Evolutionary conservation across 2,888 invertebrate genomes (phyloP).

Genomic region (Meteorus colon): DNA sequence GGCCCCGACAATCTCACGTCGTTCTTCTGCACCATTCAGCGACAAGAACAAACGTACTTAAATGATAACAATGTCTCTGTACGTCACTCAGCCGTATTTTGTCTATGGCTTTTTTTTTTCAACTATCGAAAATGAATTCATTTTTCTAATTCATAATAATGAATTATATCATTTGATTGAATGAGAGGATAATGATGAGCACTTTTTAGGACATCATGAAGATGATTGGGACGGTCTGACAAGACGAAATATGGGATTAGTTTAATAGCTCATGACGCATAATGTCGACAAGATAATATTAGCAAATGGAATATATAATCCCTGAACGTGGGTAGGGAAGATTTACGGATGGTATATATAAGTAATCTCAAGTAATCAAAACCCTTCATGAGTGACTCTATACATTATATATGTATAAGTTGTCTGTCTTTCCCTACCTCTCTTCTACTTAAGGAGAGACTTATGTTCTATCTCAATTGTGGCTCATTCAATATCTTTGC

Average conservation of each 20-base stretch:
- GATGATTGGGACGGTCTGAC: not conserved
- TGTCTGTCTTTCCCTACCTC: not conserved
- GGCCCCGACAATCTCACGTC: slow-evolving; percentile 66
- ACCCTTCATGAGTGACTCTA: slow-evolving; percentile 1
- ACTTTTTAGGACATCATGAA: not conserved
- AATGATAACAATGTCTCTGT: slow-evolving; percentile 72
- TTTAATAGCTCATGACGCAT: slow-evolving; percentile 15
- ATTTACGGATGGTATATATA: slow-evolving; percentile 39
- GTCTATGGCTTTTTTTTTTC: slow-evolving; percentile 6
- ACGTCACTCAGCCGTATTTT: slow-evolving; percentile 62
- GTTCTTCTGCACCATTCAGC: slow-evolving; percentile 82
- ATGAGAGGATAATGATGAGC: not conserved
- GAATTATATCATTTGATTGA: not conserved
- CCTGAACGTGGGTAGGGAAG: slow-evolving; percentile 31
- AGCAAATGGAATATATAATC: slow-evolving; percentile 21
- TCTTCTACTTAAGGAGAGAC: slow-evolving; percentile 1
- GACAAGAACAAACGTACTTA: slow-evolving; percentile 84
- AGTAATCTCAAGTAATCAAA: slow-evolving; percentile 26
- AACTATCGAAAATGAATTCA: not conserved
- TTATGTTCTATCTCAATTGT: slow-evolving; percentile 33
- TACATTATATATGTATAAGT: slow-evolving; percentile 9
- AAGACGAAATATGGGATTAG: slow-evolving; percentile 14
- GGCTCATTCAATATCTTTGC: slow-evolving; percentile 37
- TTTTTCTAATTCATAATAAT: not conserved
- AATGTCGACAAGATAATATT: slow-evolving; percentile 29